These are phyloP conservation scores for Amphimallon solstitiale DNA, from an alignment of 2,888 invertebrate species.

Conservation along the genomic window DNA sequence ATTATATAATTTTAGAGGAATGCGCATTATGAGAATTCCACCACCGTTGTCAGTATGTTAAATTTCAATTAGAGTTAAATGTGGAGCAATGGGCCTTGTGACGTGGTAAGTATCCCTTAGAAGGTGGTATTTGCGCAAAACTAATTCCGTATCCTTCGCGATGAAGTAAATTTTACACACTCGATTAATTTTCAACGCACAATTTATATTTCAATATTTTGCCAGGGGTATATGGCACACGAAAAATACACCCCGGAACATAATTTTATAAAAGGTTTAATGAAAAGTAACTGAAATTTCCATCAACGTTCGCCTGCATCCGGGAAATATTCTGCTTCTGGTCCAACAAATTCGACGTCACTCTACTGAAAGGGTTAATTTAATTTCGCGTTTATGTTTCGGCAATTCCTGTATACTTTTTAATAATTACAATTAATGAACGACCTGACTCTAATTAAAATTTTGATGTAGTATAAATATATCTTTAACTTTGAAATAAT, in stretches of 20 bases:
- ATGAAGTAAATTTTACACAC: constrained; percentile 19
- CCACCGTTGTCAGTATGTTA: constrained; percentile 4
- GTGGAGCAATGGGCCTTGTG: background rate
- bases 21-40: constrained; percentile 15
- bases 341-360: background rate
- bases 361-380: background rate
- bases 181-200: constrained; percentile 27
- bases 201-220: constrained; percentile 19
- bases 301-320: too few species aligned
- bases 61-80: constrained; percentile 22
- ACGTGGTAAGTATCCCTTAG: constrained; percentile 8
- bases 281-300: constrained; percentile 14
- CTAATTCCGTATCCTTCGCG: background rate
- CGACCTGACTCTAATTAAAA: too few species aligned
- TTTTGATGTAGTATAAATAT: too few species aligned
- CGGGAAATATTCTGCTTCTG: too few species aligned
- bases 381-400: too few species aligned
- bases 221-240: background rate
- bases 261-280: constrained; percentile 21
- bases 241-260: constrained; percentile 9
- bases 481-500: too few species aligned
- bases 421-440: too few species aligned
- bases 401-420: too few species aligned
- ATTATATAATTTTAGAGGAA: constrained; percentile 11
- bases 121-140: constrained; percentile 24